Base-by-base conservation (phyloP, 2,113 vertebrate species). In the Boleophthalmus pectinirostris region DNA sequence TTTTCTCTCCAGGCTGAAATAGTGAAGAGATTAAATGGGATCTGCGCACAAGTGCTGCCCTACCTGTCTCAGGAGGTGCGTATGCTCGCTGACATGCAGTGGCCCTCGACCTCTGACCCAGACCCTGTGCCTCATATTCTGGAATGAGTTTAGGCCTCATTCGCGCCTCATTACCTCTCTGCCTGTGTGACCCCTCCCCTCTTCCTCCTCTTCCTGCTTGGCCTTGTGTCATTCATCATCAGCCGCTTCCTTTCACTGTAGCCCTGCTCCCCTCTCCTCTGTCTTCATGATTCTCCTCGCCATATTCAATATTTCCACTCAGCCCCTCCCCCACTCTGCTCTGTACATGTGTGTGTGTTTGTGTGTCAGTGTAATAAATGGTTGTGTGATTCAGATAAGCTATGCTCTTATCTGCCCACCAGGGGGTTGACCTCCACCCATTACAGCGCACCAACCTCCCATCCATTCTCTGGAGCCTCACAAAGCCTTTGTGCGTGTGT, bases 1-100 rank as follows among this genome's bases (percentile, higher is more conserved):
- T 33, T 81, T 16, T n/a, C 24, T 74, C 43, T 47, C 21, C 81
- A 99, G 98, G 98, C 98, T 18, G 98, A 99, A 87, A 99, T 98
- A 0, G 98, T 98, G 81, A 99, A 99, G 93, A 93, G 98, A 92
- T 92, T 99, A 91, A 99, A 99, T 0, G 98, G 96, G 65, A 99
- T 99, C 82, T 99, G 98, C 18, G 98, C 97, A 13, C 98, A 98
- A 91, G 96, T 98, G 80, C 95, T 99, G 72, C 98, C 98, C 68
- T 98, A 98, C 91, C 95, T 99, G 90, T 98, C 98, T 24, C 98
- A 98, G 93, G 98, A 98, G 97, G 97, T 98, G 91, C 64, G 56
- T 58, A 58, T 58, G 66, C 47, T 3, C 57, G 33, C 47, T 18
- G 65, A 56, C 76, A 35, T 64, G 57, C 68, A 68, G 57, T 51